phyloP scores from a whole-genome alignment of 2,797 vertebrate genomes.

The Gambelia wislizenii region DNA sequence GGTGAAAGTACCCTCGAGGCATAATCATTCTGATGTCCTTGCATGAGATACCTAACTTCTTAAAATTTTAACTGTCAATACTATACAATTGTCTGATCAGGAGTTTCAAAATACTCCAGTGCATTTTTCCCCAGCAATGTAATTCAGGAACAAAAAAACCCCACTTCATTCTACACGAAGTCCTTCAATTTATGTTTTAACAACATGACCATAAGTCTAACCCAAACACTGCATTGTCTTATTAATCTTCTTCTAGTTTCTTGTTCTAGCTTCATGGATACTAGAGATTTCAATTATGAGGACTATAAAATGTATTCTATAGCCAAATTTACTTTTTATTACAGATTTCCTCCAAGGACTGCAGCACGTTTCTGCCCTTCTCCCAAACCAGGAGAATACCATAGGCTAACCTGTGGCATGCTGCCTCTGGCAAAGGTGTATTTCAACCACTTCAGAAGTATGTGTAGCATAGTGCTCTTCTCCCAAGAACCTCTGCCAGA shows the following conservation, averaged over 20 bases:
- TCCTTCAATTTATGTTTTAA: not conserved
- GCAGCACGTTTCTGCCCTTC: not conserved
- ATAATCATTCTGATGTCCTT: not conserved
- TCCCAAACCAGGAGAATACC: not conserved
- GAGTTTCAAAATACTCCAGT: not conserved
- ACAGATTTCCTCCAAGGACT: not conserved
- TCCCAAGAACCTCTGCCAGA: not conserved
- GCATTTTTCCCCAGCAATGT: not conserved
- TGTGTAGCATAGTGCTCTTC: not conserved
- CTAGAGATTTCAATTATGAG: too few relatives aligned
- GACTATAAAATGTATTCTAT: not conserved
- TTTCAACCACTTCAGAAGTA: not conserved
- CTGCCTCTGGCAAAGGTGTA: not conserved
- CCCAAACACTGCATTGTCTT: not conserved
- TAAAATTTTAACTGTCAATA: too few relatives aligned
- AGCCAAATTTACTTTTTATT: not conserved
- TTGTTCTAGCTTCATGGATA: too few relatives aligned
- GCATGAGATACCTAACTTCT: not conserved
- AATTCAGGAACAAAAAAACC: not conserved
- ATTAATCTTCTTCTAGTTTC: too few relatives aligned
- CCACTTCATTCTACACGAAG: not conserved
- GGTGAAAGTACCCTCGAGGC: not conserved
- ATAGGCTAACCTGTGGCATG: not conserved
- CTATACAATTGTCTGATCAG: too few relatives aligned
- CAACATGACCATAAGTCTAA: not conserved